Evolutionary conservation across 2,113 vertebrate species (phyloP).

Genomic region (Mellivora capensis): DNA sequence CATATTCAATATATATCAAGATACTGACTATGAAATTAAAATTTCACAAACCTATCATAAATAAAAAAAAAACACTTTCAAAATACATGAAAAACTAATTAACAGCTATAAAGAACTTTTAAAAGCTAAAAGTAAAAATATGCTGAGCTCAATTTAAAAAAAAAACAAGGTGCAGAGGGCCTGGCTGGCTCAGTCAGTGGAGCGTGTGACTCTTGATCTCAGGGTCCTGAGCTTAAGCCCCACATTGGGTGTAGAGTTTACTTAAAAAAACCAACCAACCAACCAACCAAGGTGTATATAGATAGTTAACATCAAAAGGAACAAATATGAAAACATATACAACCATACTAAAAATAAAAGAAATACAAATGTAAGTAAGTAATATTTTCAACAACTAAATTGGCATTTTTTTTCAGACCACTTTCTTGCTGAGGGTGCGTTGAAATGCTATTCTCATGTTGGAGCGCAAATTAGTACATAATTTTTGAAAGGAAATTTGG

Average conservation of each 20-base stretch:
- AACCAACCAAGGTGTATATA: background rate
- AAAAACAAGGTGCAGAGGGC: background rate
- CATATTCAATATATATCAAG: background rate
- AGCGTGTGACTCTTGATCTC: background rate
- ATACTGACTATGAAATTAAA: background rate
- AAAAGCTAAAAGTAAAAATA: conserved; percentile 29
- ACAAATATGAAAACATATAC: background rate
- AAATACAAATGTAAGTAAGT: conserved; percentile 30
- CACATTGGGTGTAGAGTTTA: background rate
- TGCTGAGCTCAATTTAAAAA: background rate
- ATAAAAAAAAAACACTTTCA: background rate
- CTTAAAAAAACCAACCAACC: background rate
- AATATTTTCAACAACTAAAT: conserved; percentile 30
- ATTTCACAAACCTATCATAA: background rate
- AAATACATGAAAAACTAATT: background rate
- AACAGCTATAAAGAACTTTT: background rate
- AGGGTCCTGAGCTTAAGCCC: background rate
- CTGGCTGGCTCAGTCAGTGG: background rate
- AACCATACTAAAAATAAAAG: conserved; percentile 18
- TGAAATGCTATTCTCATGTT: conserved; percentile 30
- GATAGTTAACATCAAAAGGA: conserved; percentile 7
- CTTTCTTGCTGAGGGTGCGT: background rate
- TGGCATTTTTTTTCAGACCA: background rate
- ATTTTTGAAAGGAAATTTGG: conserved; percentile 29
- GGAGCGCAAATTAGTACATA: background rate